Base-by-base conservation (phyloP, 2,888 invertebrate genomes). In the Stegana nigrithorax region DNA sequence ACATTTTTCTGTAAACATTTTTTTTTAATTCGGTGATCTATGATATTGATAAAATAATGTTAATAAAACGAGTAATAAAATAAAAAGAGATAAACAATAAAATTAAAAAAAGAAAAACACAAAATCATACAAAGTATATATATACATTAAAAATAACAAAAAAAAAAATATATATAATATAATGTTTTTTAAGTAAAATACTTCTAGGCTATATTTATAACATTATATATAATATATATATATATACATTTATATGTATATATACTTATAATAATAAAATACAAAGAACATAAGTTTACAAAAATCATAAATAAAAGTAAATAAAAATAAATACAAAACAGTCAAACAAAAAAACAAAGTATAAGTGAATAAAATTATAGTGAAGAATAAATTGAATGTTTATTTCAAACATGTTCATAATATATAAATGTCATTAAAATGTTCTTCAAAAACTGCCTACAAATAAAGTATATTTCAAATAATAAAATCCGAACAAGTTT, bases 401-500 rank as follows among this genome's bases (percentile, higher is more conserved):
- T 80, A 83, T 81, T 81, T 80, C 80, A 81, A 73, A 83, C 81
- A 83, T 82, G 82, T 77, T 77, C 72, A 77, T 72, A 77, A 77
- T 81, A 81, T 81, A 83, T 83, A 83, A 83, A 83, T 83, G 83
- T 83, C 83, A 83, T 83, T 83, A 83, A 83, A 84, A 83, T 84
- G 84, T 84, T 84, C 84, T 84, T 84, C 82, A 55, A 82, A 84
- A 84, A 84, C 84, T 84, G 84, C 84, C 84, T 84, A 84, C 83
- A 83, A 84, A 84, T 83, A 84, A 84, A 83, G 81, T 82, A 82
- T 82, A 82, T 82, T 82, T 79, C 81, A 82, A 82, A 82, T 76
- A 76, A 76, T 78, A 78, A 75, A 61, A 58, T 19, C 12, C 10
- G 65, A 59, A 32, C n/a, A 21, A 7, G 8, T 55, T 42, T 60